phyloP scores from a whole-genome alignment of 2,797 vertebrate genomes.

The Tauraco hartlaubi region DNA sequence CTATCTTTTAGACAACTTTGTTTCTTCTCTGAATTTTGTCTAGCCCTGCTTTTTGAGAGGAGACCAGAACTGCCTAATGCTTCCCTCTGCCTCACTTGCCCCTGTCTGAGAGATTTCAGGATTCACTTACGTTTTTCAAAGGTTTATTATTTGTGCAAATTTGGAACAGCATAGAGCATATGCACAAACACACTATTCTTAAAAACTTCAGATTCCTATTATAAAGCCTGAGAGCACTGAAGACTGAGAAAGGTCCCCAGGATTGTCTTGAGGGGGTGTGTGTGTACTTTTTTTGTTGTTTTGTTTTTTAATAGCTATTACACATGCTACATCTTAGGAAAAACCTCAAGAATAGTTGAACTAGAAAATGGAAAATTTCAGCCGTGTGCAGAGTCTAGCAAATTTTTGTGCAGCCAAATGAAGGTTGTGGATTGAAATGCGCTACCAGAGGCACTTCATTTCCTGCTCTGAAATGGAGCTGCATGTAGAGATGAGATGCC shows the following conservation, averaged over 20 bases:
- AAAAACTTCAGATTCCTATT: background rate
- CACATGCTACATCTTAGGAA: background rate
- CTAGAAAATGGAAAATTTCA: background rate
- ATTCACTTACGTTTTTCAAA: background rate
- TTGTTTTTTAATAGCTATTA: background rate
- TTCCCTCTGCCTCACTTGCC: background rate
- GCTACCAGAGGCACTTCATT: background rate
- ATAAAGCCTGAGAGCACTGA: background rate
- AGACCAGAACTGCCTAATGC: background rate
- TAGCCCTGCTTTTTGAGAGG: background rate
- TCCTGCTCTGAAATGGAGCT: background rate
- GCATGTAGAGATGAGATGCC: background rate
- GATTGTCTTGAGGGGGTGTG: no score
- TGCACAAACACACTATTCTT: background rate
- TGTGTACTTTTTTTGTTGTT: background rate
- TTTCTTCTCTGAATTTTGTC: background rate
- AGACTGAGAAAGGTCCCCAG: background rate
- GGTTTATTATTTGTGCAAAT: background rate
- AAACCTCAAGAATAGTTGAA: background rate
- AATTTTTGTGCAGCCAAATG: background rate
- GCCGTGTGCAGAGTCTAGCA: background rate
- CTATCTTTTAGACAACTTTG: background rate
- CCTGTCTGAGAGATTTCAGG: background rate
- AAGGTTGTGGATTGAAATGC: background rate
- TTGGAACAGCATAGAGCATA: background rate